Conservation (phyloP, 2,888 invertebrate species). For the Podabrus alpinus region DNA sequence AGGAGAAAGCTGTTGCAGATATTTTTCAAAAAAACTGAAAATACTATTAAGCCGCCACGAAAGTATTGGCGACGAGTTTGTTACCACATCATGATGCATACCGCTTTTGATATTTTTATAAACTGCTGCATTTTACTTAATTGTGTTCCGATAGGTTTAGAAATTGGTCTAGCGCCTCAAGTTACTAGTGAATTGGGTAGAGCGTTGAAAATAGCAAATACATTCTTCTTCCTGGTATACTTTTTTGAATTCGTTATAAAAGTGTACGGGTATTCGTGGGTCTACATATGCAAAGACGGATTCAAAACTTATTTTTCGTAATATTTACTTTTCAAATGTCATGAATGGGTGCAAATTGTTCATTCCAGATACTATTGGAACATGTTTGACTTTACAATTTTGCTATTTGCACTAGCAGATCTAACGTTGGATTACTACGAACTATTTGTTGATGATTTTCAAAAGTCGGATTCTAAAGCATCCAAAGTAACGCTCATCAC, state of each 20-base stretch:
- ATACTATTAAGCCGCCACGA: slow-evolving; percentile 45
- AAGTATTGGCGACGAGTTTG: slow-evolving; percentile 53
- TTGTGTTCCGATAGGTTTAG: slow-evolving; percentile 29
- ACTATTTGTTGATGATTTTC: not conserved
- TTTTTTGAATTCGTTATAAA: slow-evolving; percentile 35
- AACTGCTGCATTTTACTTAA: slow-evolving; percentile 54
- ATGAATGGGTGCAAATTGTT: not conserved
- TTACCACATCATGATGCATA: slow-evolving; percentile 51
- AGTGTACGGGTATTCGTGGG: slow-evolving; percentile 50
- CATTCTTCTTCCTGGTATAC: slow-evolving; percentile 22
- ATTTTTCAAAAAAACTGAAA: slow-evolving; percentile 13
- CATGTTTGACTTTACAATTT: slow-evolving; percentile 61
- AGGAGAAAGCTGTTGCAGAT: slow-evolving; percentile 53
- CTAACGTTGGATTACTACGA: slow-evolving; percentile 5
- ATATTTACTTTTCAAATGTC: not conserved
- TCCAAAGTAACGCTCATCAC: not conserved
- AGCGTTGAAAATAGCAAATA: not conserved
- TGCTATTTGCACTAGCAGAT: slow-evolving; percentile 55
- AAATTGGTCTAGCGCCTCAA: not conserved
- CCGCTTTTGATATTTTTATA: slow-evolving; percentile 27
- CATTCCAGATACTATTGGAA: slow-evolving; percentile 59
- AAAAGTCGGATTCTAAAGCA: not conserved
- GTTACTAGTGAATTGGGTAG: not conserved
- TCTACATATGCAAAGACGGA: slow-evolving; percentile 56
- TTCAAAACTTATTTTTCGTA: slow-evolving; percentile 53